Evolutionary conservation across 2,113 vertebrate genomes (phyloP).

Genomic region (Erpornis zantholeuca): DNA sequence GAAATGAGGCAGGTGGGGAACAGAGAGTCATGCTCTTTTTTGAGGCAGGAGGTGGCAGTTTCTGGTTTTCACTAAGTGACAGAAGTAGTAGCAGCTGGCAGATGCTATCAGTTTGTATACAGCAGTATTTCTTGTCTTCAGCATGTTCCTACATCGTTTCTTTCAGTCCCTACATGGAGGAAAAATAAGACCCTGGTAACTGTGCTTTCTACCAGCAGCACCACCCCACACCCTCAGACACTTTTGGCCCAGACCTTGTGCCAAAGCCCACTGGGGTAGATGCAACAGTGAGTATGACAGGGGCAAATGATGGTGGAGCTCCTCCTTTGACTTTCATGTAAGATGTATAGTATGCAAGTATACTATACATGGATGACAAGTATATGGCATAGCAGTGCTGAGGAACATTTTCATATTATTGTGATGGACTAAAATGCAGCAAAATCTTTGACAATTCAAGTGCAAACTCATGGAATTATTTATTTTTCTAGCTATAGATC

Average conservation of each 20-base stretch:
- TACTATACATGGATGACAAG: not conserved
- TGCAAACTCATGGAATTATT: not conserved
- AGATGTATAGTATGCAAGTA: not conserved
- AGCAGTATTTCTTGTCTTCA: not conserved
- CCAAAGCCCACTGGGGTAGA: not conserved
- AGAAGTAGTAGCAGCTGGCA: not conserved
- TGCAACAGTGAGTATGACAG: accelerated
- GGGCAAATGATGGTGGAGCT: not conserved
- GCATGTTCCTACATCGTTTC: not conserved
- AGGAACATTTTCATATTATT: not conserved
- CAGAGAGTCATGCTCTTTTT: not conserved
- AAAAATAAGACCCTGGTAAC: not conserved
- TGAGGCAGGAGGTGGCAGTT: not conserved
- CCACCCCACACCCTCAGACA: not conserved
- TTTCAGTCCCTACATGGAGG: not conserved
- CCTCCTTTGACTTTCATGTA: not conserved
- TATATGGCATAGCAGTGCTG: not conserved
- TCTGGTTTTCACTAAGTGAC: not conserved
- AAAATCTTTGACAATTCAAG: not conserved
- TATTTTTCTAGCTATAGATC: not conserved
- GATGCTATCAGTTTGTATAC: not conserved
- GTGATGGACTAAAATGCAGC: not conserved
- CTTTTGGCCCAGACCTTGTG: not conserved
- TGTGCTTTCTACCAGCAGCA: not conserved
- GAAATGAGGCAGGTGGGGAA: not conserved